phyloP scores from a whole-genome alignment of 2,888 invertebrate species.

The Polymixis flavicincta region DNA sequence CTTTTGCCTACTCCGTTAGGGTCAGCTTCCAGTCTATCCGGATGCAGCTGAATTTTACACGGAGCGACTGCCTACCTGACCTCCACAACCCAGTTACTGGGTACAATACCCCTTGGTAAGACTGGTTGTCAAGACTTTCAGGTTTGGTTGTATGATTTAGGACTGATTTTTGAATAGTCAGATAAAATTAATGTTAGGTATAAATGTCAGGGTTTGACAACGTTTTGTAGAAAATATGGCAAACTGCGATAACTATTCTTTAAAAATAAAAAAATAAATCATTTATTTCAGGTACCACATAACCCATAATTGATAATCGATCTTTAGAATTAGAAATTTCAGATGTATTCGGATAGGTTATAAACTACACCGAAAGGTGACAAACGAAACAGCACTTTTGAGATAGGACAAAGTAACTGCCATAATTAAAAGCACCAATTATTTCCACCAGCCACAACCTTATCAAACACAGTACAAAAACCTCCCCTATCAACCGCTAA shows the following conservation, averaged over 20 bases:
- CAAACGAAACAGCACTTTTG: background rate
- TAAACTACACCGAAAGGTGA: background rate
- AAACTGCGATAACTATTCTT: no score
- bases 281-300: no score
- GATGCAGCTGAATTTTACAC: no score
- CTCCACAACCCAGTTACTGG: no score
- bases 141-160: background rate
- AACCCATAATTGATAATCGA: no score
- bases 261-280: no score
- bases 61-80: no score
- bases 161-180: background rate
- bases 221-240: background rate
- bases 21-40: no score
- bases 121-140: no score
- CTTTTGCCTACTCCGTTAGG: no score
- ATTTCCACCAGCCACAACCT: background rate
- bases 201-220: background rate
- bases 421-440: slow-evolving; percentile 11
- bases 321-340: no score
- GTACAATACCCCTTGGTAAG: no score
- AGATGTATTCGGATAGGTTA: background rate
- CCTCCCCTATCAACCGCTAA: slow-evolving; percentile 61
- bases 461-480: slow-evolving; percentile 31
- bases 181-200: background rate
- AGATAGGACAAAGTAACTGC: background rate